Evolutionary conservation across 1,140 invertebrate species (phyloP).

Genomic region (Acyrthosiphon pisum): DNA sequence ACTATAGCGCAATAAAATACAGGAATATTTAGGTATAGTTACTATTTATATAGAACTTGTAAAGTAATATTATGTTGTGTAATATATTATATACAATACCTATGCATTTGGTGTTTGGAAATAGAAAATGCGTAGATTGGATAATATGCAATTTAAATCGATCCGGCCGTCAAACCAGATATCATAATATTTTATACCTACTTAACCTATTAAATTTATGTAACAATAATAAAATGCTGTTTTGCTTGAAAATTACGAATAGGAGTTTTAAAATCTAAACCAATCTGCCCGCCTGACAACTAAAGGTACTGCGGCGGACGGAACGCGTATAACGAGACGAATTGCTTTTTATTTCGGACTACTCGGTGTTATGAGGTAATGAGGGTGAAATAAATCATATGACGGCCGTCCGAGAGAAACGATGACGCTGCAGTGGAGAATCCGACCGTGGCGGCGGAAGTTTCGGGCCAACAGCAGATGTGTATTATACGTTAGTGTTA

Average conservation of each 20-base stretch:
- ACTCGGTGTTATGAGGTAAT: background rate
- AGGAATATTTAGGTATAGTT: background rate
- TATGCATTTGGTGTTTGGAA: background rate
- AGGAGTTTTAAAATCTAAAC: background rate
- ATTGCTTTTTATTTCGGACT: background rate
- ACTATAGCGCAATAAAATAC: background rate
- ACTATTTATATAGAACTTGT: background rate
- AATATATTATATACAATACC: background rate
- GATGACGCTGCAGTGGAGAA: background rate
- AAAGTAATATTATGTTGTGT: background rate
- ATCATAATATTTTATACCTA: background rate
- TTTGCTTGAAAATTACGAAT: background rate
- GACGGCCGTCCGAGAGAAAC: background rate
- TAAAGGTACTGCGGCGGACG: background rate
- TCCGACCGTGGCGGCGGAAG: background rate
- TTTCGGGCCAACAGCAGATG: background rate
- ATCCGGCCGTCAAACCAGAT: constrained; percentile 2
- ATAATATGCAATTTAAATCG: background rate
- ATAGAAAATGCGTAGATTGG: background rate
- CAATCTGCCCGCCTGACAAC: background rate
- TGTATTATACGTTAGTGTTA: background rate
- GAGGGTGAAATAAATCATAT: constrained; percentile 24
- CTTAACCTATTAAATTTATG: background rate
- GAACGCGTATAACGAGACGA: background rate
- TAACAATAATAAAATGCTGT: background rate